Conservation (phyloP, 2,888 invertebrate species). For the Physocephala rufipes region DNA sequence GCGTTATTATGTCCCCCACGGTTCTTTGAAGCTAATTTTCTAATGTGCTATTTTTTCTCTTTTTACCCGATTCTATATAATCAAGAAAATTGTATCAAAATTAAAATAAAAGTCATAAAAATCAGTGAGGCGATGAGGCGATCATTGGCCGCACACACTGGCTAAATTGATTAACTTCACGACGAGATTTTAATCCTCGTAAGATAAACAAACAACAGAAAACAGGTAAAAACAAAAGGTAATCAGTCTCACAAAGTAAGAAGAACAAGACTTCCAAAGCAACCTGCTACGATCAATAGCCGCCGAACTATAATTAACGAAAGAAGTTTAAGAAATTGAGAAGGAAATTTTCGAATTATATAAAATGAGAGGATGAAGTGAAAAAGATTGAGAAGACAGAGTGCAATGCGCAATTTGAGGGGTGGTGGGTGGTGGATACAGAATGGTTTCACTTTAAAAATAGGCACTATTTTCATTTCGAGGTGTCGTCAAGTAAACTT, state of each 20-base stretch:
- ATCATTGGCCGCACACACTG: not conserved
- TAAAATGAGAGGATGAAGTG: too few species aligned
- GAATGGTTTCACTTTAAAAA: not conserved
- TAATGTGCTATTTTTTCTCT: too few species aligned
- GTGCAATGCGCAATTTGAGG: too few species aligned
- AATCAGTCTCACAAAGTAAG: not conserved
- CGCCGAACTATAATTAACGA: not conserved
- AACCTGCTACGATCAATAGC: slow-evolving; percentile 7
- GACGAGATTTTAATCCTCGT: too few species aligned
- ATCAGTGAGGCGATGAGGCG: not conserved
- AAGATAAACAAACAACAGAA: too few species aligned
- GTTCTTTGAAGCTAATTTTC: too few species aligned
- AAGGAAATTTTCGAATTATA: not conserved
- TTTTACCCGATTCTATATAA: too few species aligned
- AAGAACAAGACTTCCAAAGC: not conserved
- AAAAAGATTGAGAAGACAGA: not conserved
- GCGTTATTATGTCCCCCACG: too few species aligned
- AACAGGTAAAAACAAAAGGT: not conserved
- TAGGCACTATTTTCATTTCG: not conserved
- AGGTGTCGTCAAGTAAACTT: slow-evolving; percentile 11
- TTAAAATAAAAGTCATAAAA: slow-evolving; percentile 3
- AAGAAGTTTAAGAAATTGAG: not conserved
- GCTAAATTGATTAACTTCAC: too few species aligned
- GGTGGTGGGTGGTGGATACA: not conserved
- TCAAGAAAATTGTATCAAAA: not conserved